Base-by-base conservation (phyloP, 1,140 invertebrate genomes). In the Zophobas morio region DNA sequence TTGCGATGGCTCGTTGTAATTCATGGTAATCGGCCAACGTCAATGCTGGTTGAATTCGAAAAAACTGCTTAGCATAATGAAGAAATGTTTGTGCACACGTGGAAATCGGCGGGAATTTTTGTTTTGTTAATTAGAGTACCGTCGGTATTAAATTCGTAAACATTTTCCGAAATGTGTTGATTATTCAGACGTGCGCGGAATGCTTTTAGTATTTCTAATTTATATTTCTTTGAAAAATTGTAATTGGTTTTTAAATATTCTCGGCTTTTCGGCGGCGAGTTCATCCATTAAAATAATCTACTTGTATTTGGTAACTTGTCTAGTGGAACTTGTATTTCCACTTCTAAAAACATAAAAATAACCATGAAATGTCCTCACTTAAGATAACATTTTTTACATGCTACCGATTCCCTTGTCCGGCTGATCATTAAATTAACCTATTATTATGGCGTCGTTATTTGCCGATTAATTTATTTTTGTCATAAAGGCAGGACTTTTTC, bases 241-340 rank as follows among this genome's bases (percentile, higher is more conserved):
- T 77, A 73, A 77, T 77, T 77, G 76, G 36, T 77, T 77, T 63
- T 70, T 70, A 77, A 77, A 77, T 70, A 76, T 54, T 47, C 51
- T 47, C 32, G 42, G 66, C 54, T 72, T 76, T 53, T 56, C 35
- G 63, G 75, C 75, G 47, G 34, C 74, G 56, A 33, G 46, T 70
- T 47, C 60, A 70, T 76, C 57, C 56, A 77, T 77, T 77, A 73
- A 72, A 57, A 56, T 71, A 40, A 73, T 73, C 54, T 37, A 57
- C 40, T 73, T 47, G 49, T 57, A 77, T 77, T 77, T 73, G 76
- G 76, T 77, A 56, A 72, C 66, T 71, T 63, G 70, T 77, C 76
- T 63, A 73, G 70, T 77, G 66, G 53, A 77, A 77, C 76, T 73
- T 72, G 76, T 63, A 60, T 63, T 54, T 60, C 53, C 40, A 60